Conservation (phyloP, 1,140 invertebrate genomes). For the Drosophila athabasca region DNA sequence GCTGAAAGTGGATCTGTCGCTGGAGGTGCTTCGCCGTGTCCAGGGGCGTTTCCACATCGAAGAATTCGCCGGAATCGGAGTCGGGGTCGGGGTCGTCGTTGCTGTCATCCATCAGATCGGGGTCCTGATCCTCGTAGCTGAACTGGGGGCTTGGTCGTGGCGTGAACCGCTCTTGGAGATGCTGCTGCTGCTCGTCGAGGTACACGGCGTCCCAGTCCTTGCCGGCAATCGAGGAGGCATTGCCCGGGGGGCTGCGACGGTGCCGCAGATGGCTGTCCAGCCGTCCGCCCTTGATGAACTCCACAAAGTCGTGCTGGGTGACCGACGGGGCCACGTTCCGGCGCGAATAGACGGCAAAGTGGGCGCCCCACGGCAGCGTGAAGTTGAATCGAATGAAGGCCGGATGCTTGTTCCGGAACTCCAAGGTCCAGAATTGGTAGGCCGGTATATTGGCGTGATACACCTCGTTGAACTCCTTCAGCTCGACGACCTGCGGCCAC, state of each 20-base stretch:
- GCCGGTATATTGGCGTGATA: constrained; percentile 92
- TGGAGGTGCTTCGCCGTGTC: constrained; percentile 61
- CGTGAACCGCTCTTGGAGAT: neutral
- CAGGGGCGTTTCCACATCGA: constrained; percentile 65
- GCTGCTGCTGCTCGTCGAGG: constrained; percentile 26
- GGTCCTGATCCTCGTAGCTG: constrained; percentile 19
- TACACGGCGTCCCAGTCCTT: constrained; percentile 36
- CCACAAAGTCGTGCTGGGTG: constrained; percentile 97
- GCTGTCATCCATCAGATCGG: constrained; percentile 16
- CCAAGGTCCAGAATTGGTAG: constrained; percentile 95
- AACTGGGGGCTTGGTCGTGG: constrained; percentile 12
- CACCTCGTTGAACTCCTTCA: constrained; percentile 91
- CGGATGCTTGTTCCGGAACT: constrained; percentile 94
- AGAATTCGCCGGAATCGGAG: constrained; percentile 51
- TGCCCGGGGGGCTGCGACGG: constrained; percentile 48
- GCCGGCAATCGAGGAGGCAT: constrained; percentile 17
- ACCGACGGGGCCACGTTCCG: constrained; percentile 96
- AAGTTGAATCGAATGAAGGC: constrained; percentile 95
- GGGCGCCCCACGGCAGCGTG: constrained; percentile 94
- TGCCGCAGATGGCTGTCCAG: constrained; percentile 88
- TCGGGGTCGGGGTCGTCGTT: constrained; percentile 5
- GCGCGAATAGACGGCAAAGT: constrained; percentile 96
- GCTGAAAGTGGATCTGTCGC: constrained; percentile 10
- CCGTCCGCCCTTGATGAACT: constrained; percentile 93
- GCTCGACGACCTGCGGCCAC: constrained; percentile 91